A percentile compares a stretch with the other conserved stretches of the same genome.
These are phyloP conservation scores for Ceyx cyanopectus DNA, from an alignment of 2,113 vertebrate species.

Conservation along the genomic window DNA sequence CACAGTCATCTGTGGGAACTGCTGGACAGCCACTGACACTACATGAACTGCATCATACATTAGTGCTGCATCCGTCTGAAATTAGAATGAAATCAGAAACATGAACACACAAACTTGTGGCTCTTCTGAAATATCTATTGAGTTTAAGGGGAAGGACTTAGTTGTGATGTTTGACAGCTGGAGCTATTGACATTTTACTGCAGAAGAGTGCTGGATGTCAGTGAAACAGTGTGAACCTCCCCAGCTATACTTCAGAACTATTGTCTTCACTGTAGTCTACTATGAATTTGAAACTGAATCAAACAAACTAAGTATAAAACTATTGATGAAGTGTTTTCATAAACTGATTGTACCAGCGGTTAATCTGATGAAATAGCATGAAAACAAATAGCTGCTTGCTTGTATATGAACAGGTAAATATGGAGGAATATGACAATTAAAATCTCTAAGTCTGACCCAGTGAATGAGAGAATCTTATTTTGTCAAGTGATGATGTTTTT, in stretches of 20 bases:
- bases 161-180: background rate
- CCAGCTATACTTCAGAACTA: background rate
- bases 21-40: constrained; percentile 96
- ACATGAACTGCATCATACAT: constrained; percentile 98
- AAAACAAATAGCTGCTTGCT: background rate
- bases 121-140: background rate
- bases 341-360: background rate
- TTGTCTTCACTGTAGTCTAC: background rate
- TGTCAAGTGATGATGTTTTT: background rate
- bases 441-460: background rate
- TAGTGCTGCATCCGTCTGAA: constrained; percentile 94
- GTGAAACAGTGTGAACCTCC: background rate
- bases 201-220: background rate
- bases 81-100: background rate
- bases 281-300: background rate
- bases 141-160: background rate
- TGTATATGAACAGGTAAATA: background rate
- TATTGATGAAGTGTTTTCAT: background rate
- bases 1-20: too few species aligned
- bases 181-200: background rate
- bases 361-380: background rate
- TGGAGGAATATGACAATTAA: background rate
- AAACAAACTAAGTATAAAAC: background rate
- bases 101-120: background rate
- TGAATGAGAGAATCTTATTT: background rate